Evolutionary conservation across 2,888 invertebrate species (phyloP), one percentile per base, ranked within the genome.

Genomic region (Apodemia zela): DNA sequence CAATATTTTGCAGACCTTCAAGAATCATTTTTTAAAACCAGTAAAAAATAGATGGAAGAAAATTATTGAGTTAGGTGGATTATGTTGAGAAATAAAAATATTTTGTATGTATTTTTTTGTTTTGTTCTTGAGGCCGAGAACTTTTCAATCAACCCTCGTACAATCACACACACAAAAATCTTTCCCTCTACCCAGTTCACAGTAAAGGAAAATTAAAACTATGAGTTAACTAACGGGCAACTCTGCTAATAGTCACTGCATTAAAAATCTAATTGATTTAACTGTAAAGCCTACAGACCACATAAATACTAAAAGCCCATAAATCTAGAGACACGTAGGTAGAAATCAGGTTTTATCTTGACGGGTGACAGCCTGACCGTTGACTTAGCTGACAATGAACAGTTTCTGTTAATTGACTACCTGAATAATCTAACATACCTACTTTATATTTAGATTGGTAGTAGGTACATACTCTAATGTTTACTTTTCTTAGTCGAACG

Each of bases 311-410:
- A 21, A 21, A 21, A 21, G 21, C 7, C 25, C 1, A 54, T 25
- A 54, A 25, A 25, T 25, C 54, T 54, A 54, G 6, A 45, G n/a
- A 45, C 13, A 15, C 18, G 21, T 21, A 21, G 10, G 51, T 10
- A 51, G 25, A 21, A 25, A 54, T 54, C 54, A 21, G 54, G 54
- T 54, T 54, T 54, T 54, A 54, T 49, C 49, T 17, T 51, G 51
- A 21, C 21, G 51, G 18, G 13, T 54, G 54, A 54, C 54, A 54
- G 54, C 4, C 13, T 25, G 25, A 21, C 11, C 54, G 21, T 13
- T 21, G 25, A 54, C 25, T 18, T 54, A 25, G 21, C 13, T 5
- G 54, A 54, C 15, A 54, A 54, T 54, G 15, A 54, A 51, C 18
- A 6, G 21, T 51, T 8, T 11, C 21, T 51, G 21, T 18, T 21